Evolutionary conservation across 2,113 vertebrate genomes (phyloP).

Genomic region (Chloebia gouldiae): DNA sequence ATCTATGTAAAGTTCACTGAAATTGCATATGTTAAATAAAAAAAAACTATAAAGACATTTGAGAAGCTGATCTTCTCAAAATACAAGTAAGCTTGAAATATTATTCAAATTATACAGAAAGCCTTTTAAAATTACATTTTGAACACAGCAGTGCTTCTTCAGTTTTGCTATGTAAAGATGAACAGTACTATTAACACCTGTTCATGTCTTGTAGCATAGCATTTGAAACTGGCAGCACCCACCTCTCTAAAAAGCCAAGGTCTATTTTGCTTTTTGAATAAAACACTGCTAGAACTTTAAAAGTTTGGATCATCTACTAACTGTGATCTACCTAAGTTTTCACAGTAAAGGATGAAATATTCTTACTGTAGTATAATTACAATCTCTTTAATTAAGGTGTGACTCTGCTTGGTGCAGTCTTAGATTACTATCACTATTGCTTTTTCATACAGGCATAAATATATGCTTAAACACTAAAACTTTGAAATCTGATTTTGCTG

Average conservation of each 20-base stretch:
- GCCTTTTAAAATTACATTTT: neutral
- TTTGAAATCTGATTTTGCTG: neutral
- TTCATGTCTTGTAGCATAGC: neutral
- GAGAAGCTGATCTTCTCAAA: neutral
- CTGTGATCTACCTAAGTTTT: neutral
- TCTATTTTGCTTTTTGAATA: neutral
- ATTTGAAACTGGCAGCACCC: constrained; percentile 24
- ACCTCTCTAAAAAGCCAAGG: neutral
- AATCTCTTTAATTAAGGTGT: neutral
- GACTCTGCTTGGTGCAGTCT: neutral
- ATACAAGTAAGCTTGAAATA: neutral
- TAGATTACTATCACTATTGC: neutral
- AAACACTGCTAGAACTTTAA: neutral
- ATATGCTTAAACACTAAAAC: neutral
- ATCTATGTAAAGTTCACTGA: neutral
- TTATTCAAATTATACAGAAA: neutral
- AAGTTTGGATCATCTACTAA: neutral
- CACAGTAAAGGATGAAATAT: neutral
- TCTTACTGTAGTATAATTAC: neutral
- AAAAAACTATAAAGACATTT: neutral
- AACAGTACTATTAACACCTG: constrained; percentile 33
- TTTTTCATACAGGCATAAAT: neutral
- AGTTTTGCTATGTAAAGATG: constrained; percentile 2
- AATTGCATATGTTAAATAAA: neutral
- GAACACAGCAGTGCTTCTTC: neutral